These are phyloP conservation scores for Sinopyrophorus schimmeli DNA, from an alignment of 2,888 invertebrate species.

Conservation along the genomic window DNA sequence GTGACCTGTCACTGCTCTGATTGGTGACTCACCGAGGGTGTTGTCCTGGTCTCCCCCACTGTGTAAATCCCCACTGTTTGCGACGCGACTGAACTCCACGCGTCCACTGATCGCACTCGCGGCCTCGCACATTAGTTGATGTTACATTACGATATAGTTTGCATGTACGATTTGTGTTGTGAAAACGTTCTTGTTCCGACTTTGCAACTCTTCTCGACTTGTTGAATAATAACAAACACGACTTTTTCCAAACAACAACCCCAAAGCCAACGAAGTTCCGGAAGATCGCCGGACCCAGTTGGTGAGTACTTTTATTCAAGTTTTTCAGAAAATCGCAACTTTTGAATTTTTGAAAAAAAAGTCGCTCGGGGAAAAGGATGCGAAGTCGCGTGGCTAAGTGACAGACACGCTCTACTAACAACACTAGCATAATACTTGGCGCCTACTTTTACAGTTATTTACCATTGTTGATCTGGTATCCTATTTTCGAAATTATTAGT, in stretches of 20 bases:
- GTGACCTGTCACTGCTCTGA: slow-evolving; percentile 58
- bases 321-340: slow-evolving; percentile 1
- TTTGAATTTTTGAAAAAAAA: slow-evolving; percentile 2
- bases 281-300: slow-evolving; percentile 5
- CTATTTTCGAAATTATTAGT: slow-evolving; percentile 23
- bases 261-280: not conserved
- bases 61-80: slow-evolving; percentile 39
- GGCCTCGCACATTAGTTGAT: slow-evolving; percentile 23
- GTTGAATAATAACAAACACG: slow-evolving; percentile 8
- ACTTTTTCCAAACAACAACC: not conserved
- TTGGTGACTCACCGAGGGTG: slow-evolving; percentile 59
- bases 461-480: slow-evolving; percentile 37
- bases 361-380: slow-evolving; percentile 6
- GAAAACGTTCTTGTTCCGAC: slow-evolving; percentile 15
- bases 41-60: slow-evolving; percentile 54
- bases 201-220: too few species aligned
- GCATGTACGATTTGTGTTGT: slow-evolving; percentile 7
- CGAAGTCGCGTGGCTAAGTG: slow-evolving; percentile 34
- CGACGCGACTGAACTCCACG: slow-evolving; percentile 38
- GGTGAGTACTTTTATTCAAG: slow-evolving; percentile 6
- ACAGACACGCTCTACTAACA: slow-evolving; percentile 46
- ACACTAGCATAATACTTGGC: slow-evolving; percentile 36
- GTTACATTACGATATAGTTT: slow-evolving; percentile 11
- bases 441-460: slow-evolving; percentile 41
- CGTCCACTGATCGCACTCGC: slow-evolving; percentile 27